Base-by-base conservation (phyloP, 2,113 vertebrate species). In the Lagopus leucura region DNA sequence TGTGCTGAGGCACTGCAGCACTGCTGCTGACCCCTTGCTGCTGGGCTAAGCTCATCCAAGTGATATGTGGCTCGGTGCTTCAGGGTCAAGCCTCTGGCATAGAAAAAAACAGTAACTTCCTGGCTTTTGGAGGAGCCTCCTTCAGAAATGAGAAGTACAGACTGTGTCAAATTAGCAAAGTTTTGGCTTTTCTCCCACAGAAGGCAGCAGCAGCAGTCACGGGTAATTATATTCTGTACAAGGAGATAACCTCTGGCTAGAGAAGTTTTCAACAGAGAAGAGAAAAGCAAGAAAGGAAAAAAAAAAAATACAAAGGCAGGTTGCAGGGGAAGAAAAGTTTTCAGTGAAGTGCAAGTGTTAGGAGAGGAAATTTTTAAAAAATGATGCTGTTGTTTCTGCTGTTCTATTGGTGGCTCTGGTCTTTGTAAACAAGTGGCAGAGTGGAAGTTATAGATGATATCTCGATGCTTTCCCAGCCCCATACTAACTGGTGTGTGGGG, bases 1-100 rank as follows among this genome's bases (percentile, higher is more conserved):
- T 5, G 1, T 40, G 40, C 42, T 38, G 32, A 61, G 48, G 30
- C 28, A n/a, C 7, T 18, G 63, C 54, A 69, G 40, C 0, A 0
- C 60, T 40, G 12, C 16, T 73, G 24, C 64, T 55, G 65, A 32
- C 2, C 9, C 6, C 0, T 0, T 60, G 43, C 19, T 15, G 1
- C 70, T 47, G 63, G 28, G 43, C 25, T 86, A 0, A 0, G 14
- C 32, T 36, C 18, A 24, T 65, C 71, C 0, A 0, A 64, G 17
- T n/a, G 32, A 8, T 4, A 5, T 40, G 65, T 67, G 34, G 14
- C 4, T n/a, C 67, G 34, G 25, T 21, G 17, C 10, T 40, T 80
- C 38, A 65, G n/a, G 45, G 38, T 32, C 2, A 48, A 40, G 50
- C 27, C 20, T 47, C n/a, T 4, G 1, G 27, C 16, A 8, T 21